Base-by-base conservation (phyloP, 92 coral and sea anemone species). In the Paramuricea clavata region DNA sequence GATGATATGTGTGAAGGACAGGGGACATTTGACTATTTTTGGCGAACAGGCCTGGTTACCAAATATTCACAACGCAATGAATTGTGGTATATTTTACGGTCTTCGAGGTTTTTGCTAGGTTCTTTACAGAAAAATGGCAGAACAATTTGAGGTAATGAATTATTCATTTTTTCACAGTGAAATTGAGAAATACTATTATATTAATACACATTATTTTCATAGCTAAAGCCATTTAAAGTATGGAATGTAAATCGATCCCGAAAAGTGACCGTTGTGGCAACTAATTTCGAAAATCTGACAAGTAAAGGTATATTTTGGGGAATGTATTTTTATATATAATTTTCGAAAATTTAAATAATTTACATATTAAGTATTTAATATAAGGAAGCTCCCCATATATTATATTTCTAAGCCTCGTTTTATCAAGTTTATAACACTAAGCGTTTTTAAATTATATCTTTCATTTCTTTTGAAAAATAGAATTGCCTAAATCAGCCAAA, bases 251-350 rank as follows among this genome's bases (percentile, higher is more conserved):
- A 57, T 25, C 67, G 67, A 16, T 57, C 67, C 3, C 67, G 67
- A 57, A 57, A 57, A 57, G 67, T 57, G 4, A 57, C 67, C 6
- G 67, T 57, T 19, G 67, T 57, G 19, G 67, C 67, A 57, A 16
- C 3, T 25, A 57, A 57, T 57, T 57, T 57, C 19, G 67, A 57
- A 6, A 3, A 57, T 57, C 67, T 57, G 67, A 57, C 12, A 4
- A 57, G 28, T 25, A 5, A 57, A 25, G 67, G 67, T 57, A 57
- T 57, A 25, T 5, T 5, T 57, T 57, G 22, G 28, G 12, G 5
- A 57, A 19, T 57, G 28, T 57, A 25, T 6, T 57, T 19, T 25
- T 57, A 5, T 5, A 25, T 57, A 19, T 25, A 5, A 57, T 19
- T 10, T 10, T 49, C 10, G 12, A 49, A 10, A 49, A n/a, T n/a